Percentiles rank a stretch among this genome's conserved stretches.
These are phyloP conservation scores for Sipha flava DNA, from an alignment of 1,140 invertebrate genomes.

Conservation along the genomic window DNA sequence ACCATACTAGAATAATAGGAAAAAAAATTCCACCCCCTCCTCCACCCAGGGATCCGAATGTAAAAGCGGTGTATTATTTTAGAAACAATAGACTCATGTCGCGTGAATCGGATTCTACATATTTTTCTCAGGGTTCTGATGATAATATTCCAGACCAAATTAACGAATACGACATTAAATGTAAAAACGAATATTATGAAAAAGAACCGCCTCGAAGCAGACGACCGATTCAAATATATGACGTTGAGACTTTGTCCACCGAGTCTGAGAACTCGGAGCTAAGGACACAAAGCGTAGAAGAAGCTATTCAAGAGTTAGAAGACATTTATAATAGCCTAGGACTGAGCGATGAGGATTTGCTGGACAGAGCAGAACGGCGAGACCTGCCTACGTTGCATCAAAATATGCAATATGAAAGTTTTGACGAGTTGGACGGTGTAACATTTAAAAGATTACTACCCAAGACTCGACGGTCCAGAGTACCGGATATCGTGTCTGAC, in stretches of 20 bases:
- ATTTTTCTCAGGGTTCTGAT: constrained; percentile 45
- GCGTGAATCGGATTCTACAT: constrained; percentile 37
- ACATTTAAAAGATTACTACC: neutral
- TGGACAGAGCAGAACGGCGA: constrained; percentile 65
- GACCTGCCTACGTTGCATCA: constrained; percentile 51
- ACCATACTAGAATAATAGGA: neutral
- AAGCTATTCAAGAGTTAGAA: constrained; percentile 78
- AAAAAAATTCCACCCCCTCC: constrained; percentile 51
- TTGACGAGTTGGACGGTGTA: neutral
- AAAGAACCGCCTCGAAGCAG: neutral
- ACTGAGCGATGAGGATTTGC: constrained; percentile 68
- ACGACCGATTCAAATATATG: neutral
- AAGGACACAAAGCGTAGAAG: constrained; percentile 67
- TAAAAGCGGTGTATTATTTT: constrained; percentile 48
- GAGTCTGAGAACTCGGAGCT: neutral
- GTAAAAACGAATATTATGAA: neutral
- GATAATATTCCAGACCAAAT: constrained; percentile 44
- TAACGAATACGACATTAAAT: neutral
- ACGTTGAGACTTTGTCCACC: neutral
- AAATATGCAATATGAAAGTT: constrained; percentile 38
- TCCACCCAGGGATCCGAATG: constrained; percentile 58
- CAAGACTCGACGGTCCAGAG: neutral
- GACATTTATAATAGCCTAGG: constrained; percentile 77
- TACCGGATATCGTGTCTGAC: constrained; percentile 44
- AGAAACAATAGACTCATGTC: constrained; percentile 35